Conservation (phyloP, 2,797 vertebrate genomes). For the Threskiornis aethiopicus region DNA sequence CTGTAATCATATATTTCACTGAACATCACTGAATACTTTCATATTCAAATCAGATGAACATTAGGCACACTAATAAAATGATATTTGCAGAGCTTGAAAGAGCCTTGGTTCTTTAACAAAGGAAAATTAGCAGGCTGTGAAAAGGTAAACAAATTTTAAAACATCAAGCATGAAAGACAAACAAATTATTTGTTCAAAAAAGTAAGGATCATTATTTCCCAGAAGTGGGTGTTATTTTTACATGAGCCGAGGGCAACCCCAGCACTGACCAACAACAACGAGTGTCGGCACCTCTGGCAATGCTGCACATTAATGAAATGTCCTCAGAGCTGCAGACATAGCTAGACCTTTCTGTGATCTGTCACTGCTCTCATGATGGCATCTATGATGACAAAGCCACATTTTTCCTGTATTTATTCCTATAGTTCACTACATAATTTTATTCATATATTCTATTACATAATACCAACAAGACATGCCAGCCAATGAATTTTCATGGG, state of each 20-base stretch:
- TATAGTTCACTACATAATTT: neutral
- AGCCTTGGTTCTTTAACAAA: slow-evolving; percentile 17
- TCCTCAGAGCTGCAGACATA: neutral
- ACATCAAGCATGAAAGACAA: neutral
- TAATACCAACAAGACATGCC: neutral
- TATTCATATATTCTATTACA: neutral
- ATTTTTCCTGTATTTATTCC: neutral
- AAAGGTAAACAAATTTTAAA: neutral
- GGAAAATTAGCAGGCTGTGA: neutral
- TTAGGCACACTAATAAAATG: slow-evolving; percentile 38
- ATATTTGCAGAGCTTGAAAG: slow-evolving; percentile 36
- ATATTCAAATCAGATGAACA: slow-evolving; percentile 43
- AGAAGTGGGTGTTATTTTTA: neutral
- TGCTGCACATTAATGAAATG: neutral
- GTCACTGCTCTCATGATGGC: neutral
- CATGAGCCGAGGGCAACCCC: neutral
- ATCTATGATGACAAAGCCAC: neutral
- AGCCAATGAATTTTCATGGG: neutral
- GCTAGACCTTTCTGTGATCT: neutral
- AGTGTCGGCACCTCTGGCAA: neutral
- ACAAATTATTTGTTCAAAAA: neutral
- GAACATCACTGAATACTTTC: slow-evolving; percentile 6
- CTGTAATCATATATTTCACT: slow-evolving; percentile 1
- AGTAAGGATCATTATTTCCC: neutral
- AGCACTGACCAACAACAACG: rapidly evolving